Evolutionary conservation across 2,797 vertebrate species (phyloP), one percentile per base, ranked within the genome.

Genomic region (Cyprinodon diabolis): DNA sequence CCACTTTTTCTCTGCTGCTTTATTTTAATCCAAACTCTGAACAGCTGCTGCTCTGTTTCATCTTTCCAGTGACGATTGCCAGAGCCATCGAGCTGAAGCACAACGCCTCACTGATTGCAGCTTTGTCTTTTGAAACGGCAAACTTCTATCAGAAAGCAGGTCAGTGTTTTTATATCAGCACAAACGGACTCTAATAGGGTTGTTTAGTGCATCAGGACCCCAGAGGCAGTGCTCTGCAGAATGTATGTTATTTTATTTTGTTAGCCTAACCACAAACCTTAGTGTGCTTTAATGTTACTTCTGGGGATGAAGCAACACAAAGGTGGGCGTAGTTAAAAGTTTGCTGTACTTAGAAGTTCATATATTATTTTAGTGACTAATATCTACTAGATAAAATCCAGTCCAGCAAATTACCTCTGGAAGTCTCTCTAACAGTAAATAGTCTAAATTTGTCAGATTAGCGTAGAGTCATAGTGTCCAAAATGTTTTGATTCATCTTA

Each of bases 101-200:
- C 74, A 97, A 96, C 21, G 95, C 96, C 9, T 94, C 95, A 19
- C 94, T 99, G 40, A 95, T 99, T n/a, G 98, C 98, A 71, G 97
- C 98, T 1, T 84, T 99, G 91, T 94, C 97, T 0, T 96, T 95
- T 25, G 98, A 99, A 94, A 99, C 98, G 0, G 97, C 98, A 66
- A 98, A 96, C 94, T 99, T 97, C 93, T 99, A 99, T 87, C 97
- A 97, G 78, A 98, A 94, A 95, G 96, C 97, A 45, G 97, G 98
- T 99, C 70, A 91, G 96, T 92, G 40, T 57, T 69, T 75, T 66
- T 19, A 30, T 47, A 57, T 35, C 21, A 43, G 11, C 67, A 9
- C 6, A 19, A 21, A 19, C 1, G 2, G 1, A 8, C 15, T 58
- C 5, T 62, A 25, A 6, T 1, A 2, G 13, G 5, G 0, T 11